These are phyloP conservation scores for Acanthochromis polyacanthus DNA, from an alignment of 2,113 vertebrate species.

Conservation along the genomic window DNA sequence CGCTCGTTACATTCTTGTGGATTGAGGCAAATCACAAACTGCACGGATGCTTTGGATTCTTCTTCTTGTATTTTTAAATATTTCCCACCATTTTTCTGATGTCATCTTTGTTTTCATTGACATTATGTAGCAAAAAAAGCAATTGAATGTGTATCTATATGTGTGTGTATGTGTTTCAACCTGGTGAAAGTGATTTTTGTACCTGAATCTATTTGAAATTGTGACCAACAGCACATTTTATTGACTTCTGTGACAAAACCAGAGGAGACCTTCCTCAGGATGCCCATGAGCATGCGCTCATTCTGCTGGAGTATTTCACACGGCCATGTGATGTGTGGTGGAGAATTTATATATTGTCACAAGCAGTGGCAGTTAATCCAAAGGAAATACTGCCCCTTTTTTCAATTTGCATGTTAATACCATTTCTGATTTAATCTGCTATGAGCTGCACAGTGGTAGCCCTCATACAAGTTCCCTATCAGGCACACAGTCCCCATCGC, in stretches of 20 bases:
- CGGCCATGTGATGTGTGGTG: conserved; percentile 62
- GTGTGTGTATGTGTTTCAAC: conserved; percentile 16
- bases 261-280: conserved; percentile 40
- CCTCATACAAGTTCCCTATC: conserved; percentile 58
- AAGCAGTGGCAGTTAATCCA: conserved; percentile 78
- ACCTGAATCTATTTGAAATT: conserved; percentile 69
- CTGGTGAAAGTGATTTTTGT: conserved; percentile 60
- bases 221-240: conserved; percentile 65
- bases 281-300: conserved; percentile 45
- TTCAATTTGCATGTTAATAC: conserved; percentile 85
- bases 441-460: conserved; percentile 67
- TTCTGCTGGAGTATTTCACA: conserved; percentile 54
- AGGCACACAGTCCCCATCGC: conserved; percentile 46
- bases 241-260: conserved; percentile 63
- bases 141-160: neutral
- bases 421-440: conserved; percentile 77
- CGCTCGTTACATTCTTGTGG: no score
- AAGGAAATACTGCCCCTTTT: conserved; percentile 78
- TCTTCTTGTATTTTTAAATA: no score
- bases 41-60: neutral
- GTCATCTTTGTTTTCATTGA: neutral
- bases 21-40: conserved; percentile 1
- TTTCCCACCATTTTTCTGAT: no score
- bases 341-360: conserved; percentile 64
- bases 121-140: neutral